Conservation (phyloP, 2,113 vertebrate species). For the Trichechus manatus region DNA sequence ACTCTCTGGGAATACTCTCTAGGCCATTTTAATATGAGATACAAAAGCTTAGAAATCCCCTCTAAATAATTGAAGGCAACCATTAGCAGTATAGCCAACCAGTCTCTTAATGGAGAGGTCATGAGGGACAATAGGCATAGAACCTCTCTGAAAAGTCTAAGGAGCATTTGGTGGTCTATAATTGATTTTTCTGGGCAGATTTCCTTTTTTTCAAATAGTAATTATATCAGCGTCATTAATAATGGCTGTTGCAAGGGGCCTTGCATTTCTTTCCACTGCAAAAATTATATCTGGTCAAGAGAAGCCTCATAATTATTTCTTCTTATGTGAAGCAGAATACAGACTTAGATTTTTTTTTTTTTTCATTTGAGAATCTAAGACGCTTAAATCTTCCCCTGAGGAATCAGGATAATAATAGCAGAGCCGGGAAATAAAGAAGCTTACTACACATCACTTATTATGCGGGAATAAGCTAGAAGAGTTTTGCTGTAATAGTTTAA, state of each 20-base stretch:
- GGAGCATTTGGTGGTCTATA: slow-evolving; percentile 79
- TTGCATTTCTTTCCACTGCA: slow-evolving; percentile 79
- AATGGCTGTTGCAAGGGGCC: slow-evolving; percentile 77
- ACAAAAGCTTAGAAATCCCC: slow-evolving; percentile 76
- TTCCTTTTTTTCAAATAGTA: slow-evolving; percentile 82
- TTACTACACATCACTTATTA: slow-evolving; percentile 84
- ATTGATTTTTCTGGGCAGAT: slow-evolving; percentile 84
- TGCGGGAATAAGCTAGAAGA: slow-evolving; percentile 79
- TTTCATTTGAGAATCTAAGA: slow-evolving; percentile 75
- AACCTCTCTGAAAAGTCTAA: slow-evolving; percentile 75
- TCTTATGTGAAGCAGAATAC: slow-evolving; percentile 77
- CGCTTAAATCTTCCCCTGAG: slow-evolving; percentile 80
- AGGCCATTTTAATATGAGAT: slow-evolving; percentile 81
- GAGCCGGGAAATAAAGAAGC: slow-evolving; percentile 80
- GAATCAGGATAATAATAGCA: slow-evolving; percentile 83
- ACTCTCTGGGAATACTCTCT: slow-evolving; percentile 59
- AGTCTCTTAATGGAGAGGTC: slow-evolving; percentile 78
- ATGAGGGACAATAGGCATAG: slow-evolving; percentile 48
- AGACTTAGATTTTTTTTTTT: slow-evolving; percentile 57
- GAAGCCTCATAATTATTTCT: slow-evolving; percentile 82
- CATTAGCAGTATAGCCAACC: slow-evolving; percentile 79
- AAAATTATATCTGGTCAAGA: slow-evolving; percentile 84
- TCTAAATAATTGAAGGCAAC: slow-evolving; percentile 83
- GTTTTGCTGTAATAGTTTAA: slow-evolving; percentile 81
- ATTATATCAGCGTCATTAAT: slow-evolving; percentile 85